Conservation (phyloP, 37 sponge, comb jelly and placozoan species). For the Theonella swinhoei region DNA sequence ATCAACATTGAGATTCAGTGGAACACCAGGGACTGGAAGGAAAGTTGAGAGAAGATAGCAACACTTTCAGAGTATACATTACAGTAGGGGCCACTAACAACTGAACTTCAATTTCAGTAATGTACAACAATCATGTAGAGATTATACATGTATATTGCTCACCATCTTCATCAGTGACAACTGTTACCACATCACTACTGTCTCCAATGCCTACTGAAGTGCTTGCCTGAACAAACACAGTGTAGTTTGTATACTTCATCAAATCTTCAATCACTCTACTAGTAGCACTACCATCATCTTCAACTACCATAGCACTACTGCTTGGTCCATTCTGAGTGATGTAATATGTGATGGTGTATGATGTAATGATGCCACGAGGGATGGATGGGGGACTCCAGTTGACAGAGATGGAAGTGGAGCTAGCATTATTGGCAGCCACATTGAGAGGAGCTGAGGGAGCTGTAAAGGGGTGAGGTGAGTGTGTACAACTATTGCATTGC, state of each 20-base stretch:
- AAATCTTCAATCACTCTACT: neutral
- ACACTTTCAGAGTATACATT: neutral
- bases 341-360: constrained; percentile 18
- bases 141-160: no score
- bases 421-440: constrained; percentile 15
- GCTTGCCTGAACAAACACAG: constrained; percentile 27
- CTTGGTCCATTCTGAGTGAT: neutral
- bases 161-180: neutral
- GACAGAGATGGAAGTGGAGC: constrained; percentile 59
- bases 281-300: neutral
- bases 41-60: neutral
- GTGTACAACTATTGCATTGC: no score
- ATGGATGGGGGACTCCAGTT: constrained; percentile 31
- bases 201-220: constrained; percentile 35
- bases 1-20: neutral
- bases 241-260: constrained; percentile 33
- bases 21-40: neutral
- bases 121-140: neutral
- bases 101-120: neutral
- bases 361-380: constrained; percentile 51
- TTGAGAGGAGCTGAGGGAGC: constrained; percentile 52
- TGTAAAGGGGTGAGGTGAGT: constrained; percentile 1
- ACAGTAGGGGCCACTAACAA: neutral
- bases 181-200: neutral
- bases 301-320: neutral